Conservation (phyloP, 2,888 invertebrate species). For the Microctonus aethiopoides region DNA sequence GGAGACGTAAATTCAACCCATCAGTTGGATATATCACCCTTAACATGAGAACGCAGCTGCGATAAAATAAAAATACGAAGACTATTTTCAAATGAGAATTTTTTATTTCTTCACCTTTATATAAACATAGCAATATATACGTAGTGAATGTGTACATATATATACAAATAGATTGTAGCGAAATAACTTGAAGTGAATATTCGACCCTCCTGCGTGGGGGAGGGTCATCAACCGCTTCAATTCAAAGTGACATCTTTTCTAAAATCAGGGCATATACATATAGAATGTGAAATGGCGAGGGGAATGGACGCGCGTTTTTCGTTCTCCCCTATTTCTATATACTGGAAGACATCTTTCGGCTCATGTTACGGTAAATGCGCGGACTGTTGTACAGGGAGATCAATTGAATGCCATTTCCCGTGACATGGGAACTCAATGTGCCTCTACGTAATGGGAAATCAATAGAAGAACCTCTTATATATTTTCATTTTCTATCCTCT, state of each 20-base stretch:
- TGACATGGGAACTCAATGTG: constrained; percentile 37
- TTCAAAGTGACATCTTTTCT: constrained; percentile 48
- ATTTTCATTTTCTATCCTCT: background rate
- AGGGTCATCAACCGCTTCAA: constrained; percentile 41
- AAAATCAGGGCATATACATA: constrained; percentile 37
- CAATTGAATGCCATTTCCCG: constrained; percentile 52
- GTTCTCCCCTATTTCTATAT: background rate
- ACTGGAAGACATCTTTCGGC: background rate
- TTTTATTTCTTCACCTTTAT: background rate
- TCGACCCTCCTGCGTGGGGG: constrained; percentile 21
- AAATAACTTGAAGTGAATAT: background rate
- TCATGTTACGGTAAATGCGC: constrained; percentile 48
- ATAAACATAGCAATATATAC: too few species aligned
- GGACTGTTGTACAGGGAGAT: constrained; percentile 47
- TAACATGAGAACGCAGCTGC: background rate
- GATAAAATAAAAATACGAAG: background rate
- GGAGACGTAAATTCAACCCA: background rate
- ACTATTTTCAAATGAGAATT: background rate
- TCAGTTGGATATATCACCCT: background rate
- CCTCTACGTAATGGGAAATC: constrained; percentile 58
- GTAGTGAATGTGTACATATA: too few species aligned
- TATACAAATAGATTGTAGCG: background rate
- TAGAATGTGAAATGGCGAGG: background rate
- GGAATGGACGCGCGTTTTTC: background rate
- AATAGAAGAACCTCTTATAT: constrained; percentile 42